These are phyloP conservation scores for Calidris pygmaea DNA, from an alignment of 2,113 vertebrate genomes.

Conservation along the genomic window DNA sequence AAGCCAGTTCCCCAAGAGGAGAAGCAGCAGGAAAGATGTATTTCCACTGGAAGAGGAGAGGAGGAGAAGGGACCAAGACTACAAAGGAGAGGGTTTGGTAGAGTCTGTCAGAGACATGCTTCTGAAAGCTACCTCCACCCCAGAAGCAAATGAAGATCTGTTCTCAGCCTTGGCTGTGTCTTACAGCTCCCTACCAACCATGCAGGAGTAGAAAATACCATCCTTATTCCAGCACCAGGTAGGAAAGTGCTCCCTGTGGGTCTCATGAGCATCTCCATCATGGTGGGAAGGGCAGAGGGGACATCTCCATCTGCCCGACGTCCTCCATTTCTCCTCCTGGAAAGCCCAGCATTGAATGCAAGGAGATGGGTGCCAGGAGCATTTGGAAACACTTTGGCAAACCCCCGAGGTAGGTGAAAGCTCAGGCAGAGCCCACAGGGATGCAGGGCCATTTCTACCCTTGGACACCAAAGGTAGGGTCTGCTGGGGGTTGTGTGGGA, in stretches of 20 bases:
- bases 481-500: background rate
- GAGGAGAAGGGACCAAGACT: background rate
- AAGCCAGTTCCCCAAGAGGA: background rate
- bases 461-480: background rate
- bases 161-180: background rate
- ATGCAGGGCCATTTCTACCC: fast-evolving
- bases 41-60: background rate
- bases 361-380: background rate
- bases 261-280: fast-evolving
- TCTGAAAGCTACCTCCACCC: background rate
- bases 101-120: background rate
- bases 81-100: background rate
- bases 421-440: fast-evolving
- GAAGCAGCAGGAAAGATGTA: background rate
- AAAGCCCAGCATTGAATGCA: background rate
- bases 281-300: background rate
- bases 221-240: background rate
- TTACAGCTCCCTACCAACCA: background rate
- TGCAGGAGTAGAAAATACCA: background rate
- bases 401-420: fast-evolving
- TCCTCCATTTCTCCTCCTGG: background rate
- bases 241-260: background rate
- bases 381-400: too few relatives aligned
- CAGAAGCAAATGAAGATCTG: background rate
- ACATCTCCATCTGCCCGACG: fast-evolving